Conservation (phyloP, 1,140 invertebrate species). For the Calliopsis andreniformis region DNA sequence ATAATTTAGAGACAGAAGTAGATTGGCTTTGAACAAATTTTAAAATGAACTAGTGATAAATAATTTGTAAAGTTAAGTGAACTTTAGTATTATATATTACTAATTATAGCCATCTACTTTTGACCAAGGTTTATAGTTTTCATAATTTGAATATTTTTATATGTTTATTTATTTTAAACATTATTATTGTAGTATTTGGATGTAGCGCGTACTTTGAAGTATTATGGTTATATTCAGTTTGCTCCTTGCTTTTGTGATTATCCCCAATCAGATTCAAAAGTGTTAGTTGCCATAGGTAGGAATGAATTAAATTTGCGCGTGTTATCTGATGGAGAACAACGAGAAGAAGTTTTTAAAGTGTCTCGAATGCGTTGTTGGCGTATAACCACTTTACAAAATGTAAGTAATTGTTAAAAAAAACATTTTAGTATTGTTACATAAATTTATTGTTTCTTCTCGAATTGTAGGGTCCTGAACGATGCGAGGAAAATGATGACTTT, state of each 20-base stretch:
- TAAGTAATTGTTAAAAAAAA: constrained; percentile 79
- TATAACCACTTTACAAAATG: constrained; percentile 92
- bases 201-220: constrained; percentile 89
- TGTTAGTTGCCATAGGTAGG: constrained; percentile 88
- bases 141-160: not conserved
- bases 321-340: constrained; percentile 72
- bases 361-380: constrained; percentile 98
- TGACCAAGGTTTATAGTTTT: not conserved
- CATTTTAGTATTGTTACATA: constrained; percentile 10
- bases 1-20: not conserved
- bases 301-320: constrained; percentile 89
- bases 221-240: constrained; percentile 95
- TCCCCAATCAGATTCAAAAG: constrained; percentile 86
- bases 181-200: constrained; percentile 89
- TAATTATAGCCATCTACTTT: not conserved
- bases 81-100: not conserved
- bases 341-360: constrained; percentile 93
- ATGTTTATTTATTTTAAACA: constrained; percentile 15
- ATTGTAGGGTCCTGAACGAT: constrained; percentile 68
- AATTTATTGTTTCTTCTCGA: constrained; percentile 25
- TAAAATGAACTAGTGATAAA: not conserved
- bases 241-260: constrained; percentile 89
- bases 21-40: constrained; percentile 12
- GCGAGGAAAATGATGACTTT: constrained; percentile 70
- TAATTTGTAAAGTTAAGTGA: not conserved